Evolutionary conservation across 1,140 invertebrate genomes (phyloP).

Genomic region (Samia ricini): DNA sequence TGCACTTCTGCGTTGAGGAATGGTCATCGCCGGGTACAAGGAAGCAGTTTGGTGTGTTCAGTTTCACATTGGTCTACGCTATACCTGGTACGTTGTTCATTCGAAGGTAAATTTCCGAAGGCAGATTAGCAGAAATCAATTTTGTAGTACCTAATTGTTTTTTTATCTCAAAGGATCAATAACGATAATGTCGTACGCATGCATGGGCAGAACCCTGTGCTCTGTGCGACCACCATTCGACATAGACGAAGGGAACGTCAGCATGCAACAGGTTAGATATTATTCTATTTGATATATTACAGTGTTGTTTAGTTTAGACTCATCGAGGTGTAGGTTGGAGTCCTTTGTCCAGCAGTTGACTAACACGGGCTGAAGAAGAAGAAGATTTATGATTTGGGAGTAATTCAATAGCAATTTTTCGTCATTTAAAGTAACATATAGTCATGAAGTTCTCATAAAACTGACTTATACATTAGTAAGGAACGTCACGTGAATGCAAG

Average conservation of each 20-base stretch:
- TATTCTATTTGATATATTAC: background rate
- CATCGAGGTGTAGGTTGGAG: no score
- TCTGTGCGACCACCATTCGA: slow-evolving; percentile 82
- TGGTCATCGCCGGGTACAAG: slow-evolving; percentile 63
- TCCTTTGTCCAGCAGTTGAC: no score
- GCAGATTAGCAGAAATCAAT: no score
- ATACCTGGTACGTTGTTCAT: slow-evolving; percentile 79
- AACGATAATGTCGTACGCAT: slow-evolving; percentile 83
- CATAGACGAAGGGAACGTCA: slow-evolving; percentile 80
- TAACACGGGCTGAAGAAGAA: no score
- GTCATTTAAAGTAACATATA: no score
- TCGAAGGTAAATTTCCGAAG: background rate
- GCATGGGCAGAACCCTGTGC: slow-evolving; percentile 85
- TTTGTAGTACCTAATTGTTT: no score
- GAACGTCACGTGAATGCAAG: background rate
- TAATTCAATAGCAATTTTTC: no score
- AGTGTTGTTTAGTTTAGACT: background rate
- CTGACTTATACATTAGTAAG: no score
- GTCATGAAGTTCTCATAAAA: no score
- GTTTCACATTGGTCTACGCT: slow-evolving; percentile 85
- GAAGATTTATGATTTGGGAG: no score
- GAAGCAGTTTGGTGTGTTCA: slow-evolving; percentile 81
- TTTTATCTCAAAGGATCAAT: slow-evolving; percentile 78
- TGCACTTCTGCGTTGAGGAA: slow-evolving; percentile 81
- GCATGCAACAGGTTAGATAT: slow-evolving; percentile 80